A percentile compares a stretch with the other conserved stretches of the same genome.
Evolutionary conservation across 2,888 invertebrate species (phyloP).

Genomic region (Apantesis nais): DNA sequence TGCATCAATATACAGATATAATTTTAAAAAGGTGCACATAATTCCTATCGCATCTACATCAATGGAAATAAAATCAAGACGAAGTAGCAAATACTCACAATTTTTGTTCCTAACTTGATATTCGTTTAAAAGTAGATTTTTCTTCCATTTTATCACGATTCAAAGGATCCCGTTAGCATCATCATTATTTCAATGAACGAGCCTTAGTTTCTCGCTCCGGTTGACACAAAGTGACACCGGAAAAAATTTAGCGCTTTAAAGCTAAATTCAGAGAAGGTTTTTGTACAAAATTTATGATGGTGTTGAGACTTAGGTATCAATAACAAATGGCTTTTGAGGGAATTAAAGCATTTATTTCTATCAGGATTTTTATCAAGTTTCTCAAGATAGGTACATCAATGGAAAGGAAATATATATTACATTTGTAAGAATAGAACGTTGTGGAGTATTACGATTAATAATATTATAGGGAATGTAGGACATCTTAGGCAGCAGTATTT

Average conservation of each 20-base stretch:
- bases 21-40: no score
- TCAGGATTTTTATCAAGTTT: neutral
- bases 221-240: constrained; percentile 52
- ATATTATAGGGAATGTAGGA: no score
- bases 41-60: neutral
- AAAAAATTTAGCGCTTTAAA: constrained; percentile 36
- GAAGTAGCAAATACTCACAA: constrained; percentile 7
- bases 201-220: constrained; percentile 58
- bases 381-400: neutral
- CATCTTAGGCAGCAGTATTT: no score
- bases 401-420: neutral
- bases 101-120: constrained; percentile 21
- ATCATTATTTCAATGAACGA: constrained; percentile 69
- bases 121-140: constrained; percentile 26
- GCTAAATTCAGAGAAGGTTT: constrained; percentile 9
- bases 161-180: constrained; percentile 43
- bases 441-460: no score
- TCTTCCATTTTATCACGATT: constrained; percentile 20
- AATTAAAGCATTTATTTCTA: constrained; percentile 1
- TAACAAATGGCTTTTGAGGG: constrained; percentile 8
- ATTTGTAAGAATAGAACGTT: neutral
- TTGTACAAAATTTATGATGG: constrained; percentile 14
- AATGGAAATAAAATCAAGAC: neutral
- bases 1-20: neutral
- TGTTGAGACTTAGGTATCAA: constrained; percentile 9